Percentiles rank a stretch among this genome's conserved stretches.
phyloP scores from a whole-genome alignment of 2,797 vertebrate species.

The Acrocephalus scirpaceus region DNA sequence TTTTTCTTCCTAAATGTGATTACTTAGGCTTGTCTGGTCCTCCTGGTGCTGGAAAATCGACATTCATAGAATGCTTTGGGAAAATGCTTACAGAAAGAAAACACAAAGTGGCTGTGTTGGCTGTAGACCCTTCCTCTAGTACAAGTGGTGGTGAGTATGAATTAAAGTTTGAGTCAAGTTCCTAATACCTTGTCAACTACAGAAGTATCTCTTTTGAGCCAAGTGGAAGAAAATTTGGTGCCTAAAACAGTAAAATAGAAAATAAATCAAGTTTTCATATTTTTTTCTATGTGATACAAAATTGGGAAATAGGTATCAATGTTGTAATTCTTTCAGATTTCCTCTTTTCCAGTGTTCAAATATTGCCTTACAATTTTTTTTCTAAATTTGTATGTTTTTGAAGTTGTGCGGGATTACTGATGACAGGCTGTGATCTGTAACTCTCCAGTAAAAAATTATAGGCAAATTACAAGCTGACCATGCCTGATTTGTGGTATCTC shows the following conservation, averaged over 20 bases:
- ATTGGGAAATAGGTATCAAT: not conserved
- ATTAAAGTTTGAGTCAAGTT: not conserved
- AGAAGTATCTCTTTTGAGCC: not conserved
- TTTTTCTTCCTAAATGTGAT: not conserved
- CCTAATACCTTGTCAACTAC: not conserved
- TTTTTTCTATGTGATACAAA: fast-evolving
- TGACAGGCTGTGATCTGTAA: not conserved
- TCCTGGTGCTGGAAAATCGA: slow-evolving; percentile 96
- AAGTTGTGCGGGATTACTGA: not conserved
- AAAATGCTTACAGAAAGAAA: slow-evolving; percentile 93
- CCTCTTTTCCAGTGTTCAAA: not conserved
- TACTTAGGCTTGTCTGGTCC: slow-evolving; percentile 92
- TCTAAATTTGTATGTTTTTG: not conserved
- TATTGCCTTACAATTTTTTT: not conserved
- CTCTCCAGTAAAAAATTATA: not conserved
- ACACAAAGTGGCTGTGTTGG: slow-evolving; percentile 92
- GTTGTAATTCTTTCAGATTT: not conserved
- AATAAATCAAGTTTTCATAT: fast-evolving
- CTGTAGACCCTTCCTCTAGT: slow-evolving; percentile 96
- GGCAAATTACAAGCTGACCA: not conserved
- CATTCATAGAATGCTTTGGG: slow-evolving; percentile 96
- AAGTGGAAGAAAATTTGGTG: not conserved
- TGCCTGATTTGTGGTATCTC: not conserved
- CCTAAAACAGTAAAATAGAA: not conserved
- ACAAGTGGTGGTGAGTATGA: slow-evolving; percentile 89